A percentile compares a stretch with the other conserved stretches of the same genome.
These are phyloP conservation scores for Seriola quinqueradiata DNA, from an alignment of 2,113 vertebrate genomes.

Conservation along the genomic window DNA sequence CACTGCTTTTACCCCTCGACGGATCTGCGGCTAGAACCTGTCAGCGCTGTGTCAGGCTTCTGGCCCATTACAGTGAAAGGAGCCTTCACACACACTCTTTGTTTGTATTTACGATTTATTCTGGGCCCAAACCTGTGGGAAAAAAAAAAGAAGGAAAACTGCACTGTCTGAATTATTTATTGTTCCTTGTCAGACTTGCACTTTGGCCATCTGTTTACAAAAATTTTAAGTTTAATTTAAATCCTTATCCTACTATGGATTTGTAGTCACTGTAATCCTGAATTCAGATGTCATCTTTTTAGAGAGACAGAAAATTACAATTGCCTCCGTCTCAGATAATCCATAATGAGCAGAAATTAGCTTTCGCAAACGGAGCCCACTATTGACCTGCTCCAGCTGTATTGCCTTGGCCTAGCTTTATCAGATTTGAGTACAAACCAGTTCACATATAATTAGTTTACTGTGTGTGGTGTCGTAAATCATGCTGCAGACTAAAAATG, in stretches of 20 bases:
- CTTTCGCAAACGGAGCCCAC: constrained; percentile 29
- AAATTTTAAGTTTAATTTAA: neutral
- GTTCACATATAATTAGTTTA: constrained; percentile 79
- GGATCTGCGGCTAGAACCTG: constrained; percentile 67
- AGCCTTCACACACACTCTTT: constrained; percentile 24
- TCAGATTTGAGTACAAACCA: constrained; percentile 71
- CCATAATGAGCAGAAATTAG: constrained; percentile 61
- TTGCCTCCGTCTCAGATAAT: constrained; percentile 54
- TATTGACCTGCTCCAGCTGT: constrained; percentile 63
- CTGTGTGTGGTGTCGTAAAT: constrained; percentile 75
- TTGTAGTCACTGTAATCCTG: neutral
- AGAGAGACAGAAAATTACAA: constrained; percentile 38
- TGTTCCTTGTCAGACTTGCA: neutral
- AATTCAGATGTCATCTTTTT: constrained; percentile 24
- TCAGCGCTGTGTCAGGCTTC: constrained; percentile 62
- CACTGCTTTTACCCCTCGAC: constrained; percentile 53
- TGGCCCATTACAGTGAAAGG: constrained; percentile 51
- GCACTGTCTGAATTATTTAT: constrained; percentile 3
- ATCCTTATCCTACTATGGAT: neutral
- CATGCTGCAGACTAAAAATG: constrained; percentile 73
- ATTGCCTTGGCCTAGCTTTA: constrained; percentile 52
- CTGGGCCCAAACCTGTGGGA: constrained; percentile 27
- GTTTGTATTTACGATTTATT: constrained; percentile 40
- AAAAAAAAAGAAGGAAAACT: constrained; percentile 20
- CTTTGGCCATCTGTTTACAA: neutral